Conservation (phyloP, 2,113 vertebrate genomes). For the Pantherophis guttatus region DNA sequence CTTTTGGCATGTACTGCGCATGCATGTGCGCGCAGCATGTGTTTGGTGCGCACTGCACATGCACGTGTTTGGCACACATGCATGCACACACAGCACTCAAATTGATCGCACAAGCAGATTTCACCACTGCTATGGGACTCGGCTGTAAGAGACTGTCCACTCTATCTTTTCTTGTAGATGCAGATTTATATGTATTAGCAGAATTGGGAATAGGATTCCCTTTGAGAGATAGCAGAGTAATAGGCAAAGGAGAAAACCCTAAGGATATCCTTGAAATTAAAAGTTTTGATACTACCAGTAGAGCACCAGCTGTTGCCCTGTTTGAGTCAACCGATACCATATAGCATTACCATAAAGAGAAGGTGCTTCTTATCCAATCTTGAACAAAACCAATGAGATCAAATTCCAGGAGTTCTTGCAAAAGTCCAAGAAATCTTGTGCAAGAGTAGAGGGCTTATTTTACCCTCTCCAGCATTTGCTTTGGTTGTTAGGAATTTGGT, state of each 20-base stretch:
- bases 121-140: neutral
- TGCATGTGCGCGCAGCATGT: too few species aligned
- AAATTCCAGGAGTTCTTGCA: constrained; percentile 16
- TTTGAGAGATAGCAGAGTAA: neutral
- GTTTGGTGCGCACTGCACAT: too few species aligned
- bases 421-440: neutral
- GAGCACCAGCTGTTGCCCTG: constrained; percentile 25
- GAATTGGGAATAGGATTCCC: neutral
- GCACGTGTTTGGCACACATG: too few species aligned
- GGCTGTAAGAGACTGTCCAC: neutral
- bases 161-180: neutral
- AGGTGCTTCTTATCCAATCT: neutral
- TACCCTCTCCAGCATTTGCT: neutral
- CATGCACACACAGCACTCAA: too few species aligned
- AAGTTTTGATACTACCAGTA: neutral
- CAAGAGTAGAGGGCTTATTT: neutral
- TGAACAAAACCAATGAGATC: constrained; percentile 2
- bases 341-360: neutral
- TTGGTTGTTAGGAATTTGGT: neutral
- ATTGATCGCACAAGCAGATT: too few species aligned
- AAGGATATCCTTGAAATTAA: neutral
- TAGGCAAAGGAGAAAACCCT: neutral
- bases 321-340: constrained; percentile 2
- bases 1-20: too few species aligned
- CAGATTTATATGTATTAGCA: neutral